These are phyloP conservation scores for Gibbula magus DNA, from an alignment of 2,888 invertebrate species.

Conservation along the genomic window DNA sequence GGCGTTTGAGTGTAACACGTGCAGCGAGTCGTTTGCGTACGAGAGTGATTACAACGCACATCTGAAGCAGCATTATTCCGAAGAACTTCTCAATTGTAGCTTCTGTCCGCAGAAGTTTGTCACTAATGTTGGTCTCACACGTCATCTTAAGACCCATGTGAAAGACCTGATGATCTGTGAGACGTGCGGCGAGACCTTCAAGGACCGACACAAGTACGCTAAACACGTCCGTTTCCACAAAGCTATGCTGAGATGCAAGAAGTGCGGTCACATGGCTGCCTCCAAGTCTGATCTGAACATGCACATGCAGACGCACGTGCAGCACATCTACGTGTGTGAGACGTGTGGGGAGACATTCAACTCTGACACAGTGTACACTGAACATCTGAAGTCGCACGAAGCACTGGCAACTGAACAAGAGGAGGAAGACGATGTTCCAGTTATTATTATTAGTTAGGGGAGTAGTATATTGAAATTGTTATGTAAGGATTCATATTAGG, in stretches of 20 bases:
- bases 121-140: background rate
- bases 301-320: background rate
- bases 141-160: background rate
- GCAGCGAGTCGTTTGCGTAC: background rate
- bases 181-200: background rate
- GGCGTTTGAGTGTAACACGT: background rate
- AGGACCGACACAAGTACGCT: background rate
- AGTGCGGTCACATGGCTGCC: background rate
- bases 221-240: background rate
- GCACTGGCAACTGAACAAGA: background rate
- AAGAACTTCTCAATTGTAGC: background rate
- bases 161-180: background rate
- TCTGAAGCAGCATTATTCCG: background rate
- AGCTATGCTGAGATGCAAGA: background rate
- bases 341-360: background rate
- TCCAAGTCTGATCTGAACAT: background rate
- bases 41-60: background rate
- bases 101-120: constrained; percentile 1
- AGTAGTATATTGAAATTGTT: too few relatives aligned
- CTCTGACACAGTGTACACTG: background rate
- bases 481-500: too few relatives aligned
- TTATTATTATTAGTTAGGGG: too few relatives aligned
- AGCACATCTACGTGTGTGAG: constrained; percentile 2
- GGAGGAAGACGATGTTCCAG: background rate
- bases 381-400: background rate